Conservation (phyloP, 1,140 invertebrate species). For the Brachionus plicatilis region DNA sequence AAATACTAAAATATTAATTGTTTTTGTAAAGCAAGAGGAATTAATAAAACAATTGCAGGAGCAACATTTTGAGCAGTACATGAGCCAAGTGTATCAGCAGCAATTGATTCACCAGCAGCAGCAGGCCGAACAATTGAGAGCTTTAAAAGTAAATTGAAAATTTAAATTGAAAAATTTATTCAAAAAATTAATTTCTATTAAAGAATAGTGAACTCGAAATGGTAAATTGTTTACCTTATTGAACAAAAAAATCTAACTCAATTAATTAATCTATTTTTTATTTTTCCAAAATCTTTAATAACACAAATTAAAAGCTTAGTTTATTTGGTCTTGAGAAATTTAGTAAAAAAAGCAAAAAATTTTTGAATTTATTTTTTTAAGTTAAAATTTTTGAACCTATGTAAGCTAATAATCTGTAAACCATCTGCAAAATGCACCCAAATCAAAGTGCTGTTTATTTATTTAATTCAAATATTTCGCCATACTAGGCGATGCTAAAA, state of each 20-base stretch:
- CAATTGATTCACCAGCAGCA: slow-evolving; percentile 40
- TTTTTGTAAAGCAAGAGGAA: slow-evolving; percentile 69
- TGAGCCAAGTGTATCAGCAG: slow-evolving; percentile 72
- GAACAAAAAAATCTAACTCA: background rate
- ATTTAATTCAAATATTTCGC: too few relatives aligned
- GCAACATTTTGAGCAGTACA: slow-evolving; percentile 95
- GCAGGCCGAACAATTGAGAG: slow-evolving; percentile 34
- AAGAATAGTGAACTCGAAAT: background rate
- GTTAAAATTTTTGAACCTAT: too few relatives aligned
- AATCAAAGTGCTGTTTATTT: too few relatives aligned
- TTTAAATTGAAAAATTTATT: background rate
- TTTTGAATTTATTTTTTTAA: too few relatives aligned
- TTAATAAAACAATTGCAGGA: slow-evolving; percentile 87
- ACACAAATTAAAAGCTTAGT: background rate
- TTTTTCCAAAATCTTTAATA: background rate
- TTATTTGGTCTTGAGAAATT: background rate
- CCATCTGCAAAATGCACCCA: too few relatives aligned
- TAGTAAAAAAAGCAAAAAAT: background rate
- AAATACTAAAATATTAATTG: background rate
- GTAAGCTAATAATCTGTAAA: too few relatives aligned
- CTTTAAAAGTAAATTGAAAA: slow-evolving; percentile 21
- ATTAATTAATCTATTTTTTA: background rate
- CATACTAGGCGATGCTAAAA: too few relatives aligned
- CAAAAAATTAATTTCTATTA: background rate
- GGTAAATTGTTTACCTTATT: background rate